These are phyloP conservation scores for Loriculus beryllinus DNA, from an alignment of 2,797 vertebrate species.

Conservation along the genomic window DNA sequence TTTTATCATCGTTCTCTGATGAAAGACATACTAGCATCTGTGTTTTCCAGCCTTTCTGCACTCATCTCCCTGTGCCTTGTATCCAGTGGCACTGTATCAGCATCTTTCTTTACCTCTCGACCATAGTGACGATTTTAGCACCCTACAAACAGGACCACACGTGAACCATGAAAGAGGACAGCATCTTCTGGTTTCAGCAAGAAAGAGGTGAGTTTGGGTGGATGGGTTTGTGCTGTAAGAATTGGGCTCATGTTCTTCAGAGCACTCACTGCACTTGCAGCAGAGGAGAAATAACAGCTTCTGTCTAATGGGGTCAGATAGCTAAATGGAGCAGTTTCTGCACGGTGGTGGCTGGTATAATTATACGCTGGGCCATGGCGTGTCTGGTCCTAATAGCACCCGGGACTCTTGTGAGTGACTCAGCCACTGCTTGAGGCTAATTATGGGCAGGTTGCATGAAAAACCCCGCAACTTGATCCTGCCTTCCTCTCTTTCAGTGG, in stretches of 20 bases:
- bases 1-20: neutral
- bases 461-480: neutral
- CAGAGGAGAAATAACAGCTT: constrained; percentile 12
- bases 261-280: neutral
- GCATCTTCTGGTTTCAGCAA: neutral
- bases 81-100: neutral
- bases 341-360: constrained; percentile 35
- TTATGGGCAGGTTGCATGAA: constrained; percentile 42
- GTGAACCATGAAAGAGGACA: neutral
- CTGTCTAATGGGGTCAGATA: constrained; percentile 53
- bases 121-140: neutral
- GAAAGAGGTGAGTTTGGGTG: neutral
- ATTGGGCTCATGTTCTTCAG: neutral
- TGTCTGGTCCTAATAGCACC: constrained; percentile 63
- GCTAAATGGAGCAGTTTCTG: constrained; percentile 46
- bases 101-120: neutral
- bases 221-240: neutral
- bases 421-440: constrained; percentile 24
- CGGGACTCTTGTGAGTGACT: constrained; percentile 47
- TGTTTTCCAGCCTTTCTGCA: neutral
- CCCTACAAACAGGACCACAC: neutral
- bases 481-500: neutral
- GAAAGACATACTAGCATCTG: neutral
- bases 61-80: neutral
- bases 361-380: constrained; percentile 22